Evolutionary conservation across 2,888 invertebrate species (phyloP).

Genomic region (Chloromyia formosa): DNA sequence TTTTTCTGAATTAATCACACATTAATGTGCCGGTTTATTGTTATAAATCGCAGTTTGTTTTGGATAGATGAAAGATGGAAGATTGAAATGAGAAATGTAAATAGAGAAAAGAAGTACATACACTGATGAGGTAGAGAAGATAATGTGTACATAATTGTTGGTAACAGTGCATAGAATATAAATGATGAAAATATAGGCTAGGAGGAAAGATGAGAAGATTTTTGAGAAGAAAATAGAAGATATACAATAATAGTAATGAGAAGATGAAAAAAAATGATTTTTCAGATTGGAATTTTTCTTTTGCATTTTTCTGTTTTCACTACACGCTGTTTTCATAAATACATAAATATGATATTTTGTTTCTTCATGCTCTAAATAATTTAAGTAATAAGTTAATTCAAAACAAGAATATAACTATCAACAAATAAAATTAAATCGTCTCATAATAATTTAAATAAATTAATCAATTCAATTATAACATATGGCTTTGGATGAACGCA

Average conservation of each 20-base stretch:
- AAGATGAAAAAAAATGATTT: no score
- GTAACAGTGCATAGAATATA: neutral
- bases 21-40: no score
- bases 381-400: conserved; percentile 7
- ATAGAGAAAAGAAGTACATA: neutral
- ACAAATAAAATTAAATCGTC: neutral
- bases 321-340: neutral
- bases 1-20: no score
- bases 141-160: conserved; percentile 2
- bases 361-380: conserved; percentile 1
- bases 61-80: no score
- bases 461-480: conserved; percentile 11
- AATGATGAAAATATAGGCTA: no score
- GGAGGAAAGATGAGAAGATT: no score
- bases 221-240: no score
- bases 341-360: neutral
- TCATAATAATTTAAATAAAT: conserved; percentile 38
- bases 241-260: no score
- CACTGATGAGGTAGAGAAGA: conserved; percentile 1
- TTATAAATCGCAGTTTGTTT: no score
- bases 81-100: no score
- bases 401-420: conserved; percentile 8
- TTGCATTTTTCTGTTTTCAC: neutral
- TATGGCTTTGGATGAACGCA: neutral
- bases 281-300: neutral